phyloP scores from a whole-genome alignment of 2,113 vertebrate species.

The Phoxinus phoxinus region DNA sequence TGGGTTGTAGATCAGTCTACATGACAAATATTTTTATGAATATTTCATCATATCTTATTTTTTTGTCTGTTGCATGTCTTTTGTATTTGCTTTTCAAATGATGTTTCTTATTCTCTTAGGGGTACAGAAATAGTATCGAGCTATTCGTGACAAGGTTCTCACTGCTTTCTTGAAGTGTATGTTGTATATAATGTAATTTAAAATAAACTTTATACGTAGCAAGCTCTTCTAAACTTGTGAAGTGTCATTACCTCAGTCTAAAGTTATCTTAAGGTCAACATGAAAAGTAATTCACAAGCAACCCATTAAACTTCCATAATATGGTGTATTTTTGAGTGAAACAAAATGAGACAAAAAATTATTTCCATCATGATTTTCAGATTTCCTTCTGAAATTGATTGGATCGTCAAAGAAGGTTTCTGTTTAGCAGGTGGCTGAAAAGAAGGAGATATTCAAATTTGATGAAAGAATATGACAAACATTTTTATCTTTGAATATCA shows the following conservation, averaged over 20 bases:
- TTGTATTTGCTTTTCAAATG: background rate
- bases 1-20: slow-evolving; percentile 86
- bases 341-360: background rate
- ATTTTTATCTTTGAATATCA: background rate
- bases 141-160: slow-evolving; percentile 57
- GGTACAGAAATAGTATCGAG: background rate
- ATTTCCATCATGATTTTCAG: too few species aligned
- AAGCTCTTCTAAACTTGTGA: background rate
- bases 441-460: too few species aligned
- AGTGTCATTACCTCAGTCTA: background rate
- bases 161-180: slow-evolving; percentile 51
- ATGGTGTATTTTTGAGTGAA: background rate
- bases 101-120: slow-evolving; percentile 14
- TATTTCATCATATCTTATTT: slow-evolving; percentile 43
- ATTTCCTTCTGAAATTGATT: too few species aligned
- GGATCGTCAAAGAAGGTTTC: too few species aligned
- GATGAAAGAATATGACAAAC: background rate
- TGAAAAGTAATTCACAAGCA: background rate
- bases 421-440: too few species aligned
- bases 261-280: background rate
- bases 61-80: slow-evolving; percentile 44
- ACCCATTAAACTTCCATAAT: background rate
- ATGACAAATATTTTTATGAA: slow-evolving; percentile 35
- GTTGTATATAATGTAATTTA: slow-evolving; percentile 60
- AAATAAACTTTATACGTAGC: slow-evolving; percentile 47